These are phyloP conservation scores for Falcaria lacertinaria DNA, from an alignment of 2,888 invertebrate species.

Conservation along the genomic window DNA sequence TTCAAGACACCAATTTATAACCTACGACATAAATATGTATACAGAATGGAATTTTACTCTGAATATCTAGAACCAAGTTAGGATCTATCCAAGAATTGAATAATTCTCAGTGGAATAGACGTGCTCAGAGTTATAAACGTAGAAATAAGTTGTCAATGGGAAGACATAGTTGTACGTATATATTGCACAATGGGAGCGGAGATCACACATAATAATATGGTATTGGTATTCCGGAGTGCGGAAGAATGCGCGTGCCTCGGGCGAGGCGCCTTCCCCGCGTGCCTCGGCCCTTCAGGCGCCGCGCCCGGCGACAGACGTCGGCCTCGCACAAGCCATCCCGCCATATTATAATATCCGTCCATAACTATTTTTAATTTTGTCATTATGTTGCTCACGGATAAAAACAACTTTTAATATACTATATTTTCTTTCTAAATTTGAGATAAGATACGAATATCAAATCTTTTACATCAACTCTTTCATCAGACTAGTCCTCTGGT, in stretches of 20 bases:
- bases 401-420: neutral
- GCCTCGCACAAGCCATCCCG: conserved; percentile 9
- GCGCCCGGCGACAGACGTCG: conserved; percentile 22
- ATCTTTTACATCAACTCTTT: no score
- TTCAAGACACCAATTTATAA: no score
- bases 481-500: no score
- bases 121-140: conserved; percentile 52
- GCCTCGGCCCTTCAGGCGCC: conserved; percentile 20
- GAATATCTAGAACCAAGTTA: conserved; percentile 3
- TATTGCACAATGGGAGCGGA: conserved; percentile 59
- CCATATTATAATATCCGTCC: conserved; percentile 3
- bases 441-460: no score
- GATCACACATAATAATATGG: conserved; percentile 76
- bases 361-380: neutral
- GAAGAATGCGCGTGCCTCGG: conserved; percentile 67
- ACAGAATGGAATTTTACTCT: neutral
- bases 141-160: conserved; percentile 55
- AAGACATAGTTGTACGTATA: conserved; percentile 32
- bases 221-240: conserved; percentile 69
- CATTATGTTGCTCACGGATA: neutral
- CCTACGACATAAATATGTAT: no score
- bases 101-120: conserved; percentile 39
- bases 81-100: conserved; percentile 23
- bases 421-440: no score
- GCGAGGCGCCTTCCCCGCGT: conserved; percentile 56